Base-by-base conservation (phyloP, 2,888 invertebrate species). In the Drosophila mimetica region DNA sequence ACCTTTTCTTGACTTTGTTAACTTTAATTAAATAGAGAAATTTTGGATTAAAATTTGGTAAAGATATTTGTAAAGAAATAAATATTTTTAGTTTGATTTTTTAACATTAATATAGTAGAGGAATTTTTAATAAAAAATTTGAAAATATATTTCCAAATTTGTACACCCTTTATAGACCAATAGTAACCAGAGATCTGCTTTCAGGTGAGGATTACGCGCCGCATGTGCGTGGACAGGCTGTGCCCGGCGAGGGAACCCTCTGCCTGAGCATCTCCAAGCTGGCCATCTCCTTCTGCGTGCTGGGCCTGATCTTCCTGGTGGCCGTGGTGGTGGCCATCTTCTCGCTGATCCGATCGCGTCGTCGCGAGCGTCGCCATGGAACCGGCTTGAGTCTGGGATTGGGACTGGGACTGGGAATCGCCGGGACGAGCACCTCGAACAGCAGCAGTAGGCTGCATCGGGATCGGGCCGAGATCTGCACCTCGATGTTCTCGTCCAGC, bases 181-280 rank as follows among this genome's bases (percentile, higher is more conserved):
- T 20, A 22, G 20, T 22, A 44, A 44, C 16, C 25, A 0, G 1
- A 14, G n/a, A 4, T n/a, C 2, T 25, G 4, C 8, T 85, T 85
- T 37, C 70, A 91, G 91, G 79, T 32, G 92, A 91, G 60, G 92
- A 92, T 55, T 86, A 90, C 76, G 82, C 88, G 14, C 89, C 90
- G 2, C 75, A 89, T 76, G 78, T 91, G 6, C 86, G 89, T 1
- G 37, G 37, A 8, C 60, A 61, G 2, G 78, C 86, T 0, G 59
- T 90, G 18, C 83, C 77, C 4, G 86, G 90, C 6, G 92, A 92
- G 65, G 92, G 92, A 8, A 92, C 91, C 1, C 93, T 96, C 48
- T 96, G 96, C 87, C 92, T 96, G 72, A 96, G 96, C 9, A 94
- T 95, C 14, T 95, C 95, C 7, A 95, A 95, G 92, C 93, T 96